These are phyloP conservation scores for Rhynchomys soricoides DNA, from an alignment of 2,113 vertebrate genomes.

Conservation along the genomic window DNA sequence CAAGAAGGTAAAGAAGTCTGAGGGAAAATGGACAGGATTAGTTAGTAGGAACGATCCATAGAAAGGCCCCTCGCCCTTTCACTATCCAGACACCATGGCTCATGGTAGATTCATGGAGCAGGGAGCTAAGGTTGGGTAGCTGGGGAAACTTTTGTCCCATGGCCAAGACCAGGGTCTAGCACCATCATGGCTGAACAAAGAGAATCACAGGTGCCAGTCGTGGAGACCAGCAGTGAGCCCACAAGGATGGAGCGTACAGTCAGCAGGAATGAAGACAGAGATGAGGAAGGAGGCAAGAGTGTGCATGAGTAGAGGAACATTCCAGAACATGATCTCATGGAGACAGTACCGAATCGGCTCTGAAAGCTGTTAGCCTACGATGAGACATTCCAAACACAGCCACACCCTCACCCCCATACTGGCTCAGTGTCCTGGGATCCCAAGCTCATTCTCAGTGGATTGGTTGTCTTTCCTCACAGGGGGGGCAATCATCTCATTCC, in stretches of 20 bases:
- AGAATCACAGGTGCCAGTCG: background rate
- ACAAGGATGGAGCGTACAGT: background rate
- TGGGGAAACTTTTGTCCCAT: fast-evolving
- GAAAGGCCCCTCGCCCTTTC: background rate
- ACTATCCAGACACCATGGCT: background rate
- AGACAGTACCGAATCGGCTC: background rate
- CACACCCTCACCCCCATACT: fast-evolving
- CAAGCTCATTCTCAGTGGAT: background rate
- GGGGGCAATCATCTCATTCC: background rate
- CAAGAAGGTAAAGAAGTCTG: background rate
- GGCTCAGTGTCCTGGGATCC: background rate
- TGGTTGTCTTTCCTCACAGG: background rate
- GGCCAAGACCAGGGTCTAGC: background rate
- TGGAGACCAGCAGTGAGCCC: background rate
- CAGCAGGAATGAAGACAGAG: background rate
- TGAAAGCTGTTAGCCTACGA: background rate
- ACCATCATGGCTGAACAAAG: fast-evolving
- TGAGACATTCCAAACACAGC: background rate
- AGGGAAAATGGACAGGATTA: background rate
- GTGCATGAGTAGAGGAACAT: background rate
- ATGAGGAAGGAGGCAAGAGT: background rate
- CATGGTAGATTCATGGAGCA: too few species aligned
- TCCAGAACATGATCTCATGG: background rate
- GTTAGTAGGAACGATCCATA: background rate
- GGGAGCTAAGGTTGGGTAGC: background rate